Evolutionary conservation across 1,140 invertebrate species (phyloP), one percentile per base, ranked within the genome.

Genomic region (Matsumurasca onukii): DNA sequence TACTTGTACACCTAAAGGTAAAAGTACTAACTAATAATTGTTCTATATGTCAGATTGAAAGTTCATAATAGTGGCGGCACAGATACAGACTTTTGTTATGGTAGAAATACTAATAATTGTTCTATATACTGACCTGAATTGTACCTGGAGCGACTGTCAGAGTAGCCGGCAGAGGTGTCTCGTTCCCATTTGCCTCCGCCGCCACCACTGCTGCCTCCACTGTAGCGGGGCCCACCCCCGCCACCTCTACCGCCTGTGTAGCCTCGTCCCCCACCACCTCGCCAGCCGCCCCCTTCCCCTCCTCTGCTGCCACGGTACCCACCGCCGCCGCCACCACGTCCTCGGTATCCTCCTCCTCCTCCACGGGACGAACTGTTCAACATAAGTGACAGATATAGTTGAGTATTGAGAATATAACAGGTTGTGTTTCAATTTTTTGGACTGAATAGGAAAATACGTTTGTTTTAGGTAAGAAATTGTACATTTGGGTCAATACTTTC

Each of bases 181-280:
- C 51, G 30, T 13, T 67, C 51, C 27, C 66, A 57, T 22, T 31
- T 67, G 67, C 67, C 55, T 25, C 67, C 55, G 15, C 25, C 29
- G 20, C 29, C 17, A n/a, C 20, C 22, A 31, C 67, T 39, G 22
- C 59, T 22, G 30, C 59, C 22, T 24, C 57, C 20, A 17, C 31
- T 22, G 31, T 5, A 57, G 15, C n/a, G 13, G 51, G 48, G 27
- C 3, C 59, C 22, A 22, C 57, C 5, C 20, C 57, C 57, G 31
- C 55, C 22, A 25, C 67, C 57, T 12, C 67, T 13, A 45, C 57
- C 30, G 20, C 20, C 29, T 12, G 31, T n/a, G 15, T 31, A 13
- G 25, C 52, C 24, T 30, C 67, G 24, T 3, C 30, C 17, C 31
- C 13, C 13, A 3, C 67, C 67, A 20, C 67, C 5, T 5, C 55